A percentile compares a stretch with the other conserved stretches of the same genome.
Evolutionary conservation across 2,797 vertebrate genomes (phyloP).

Genomic region (Enteromius paludinosus): DNA sequence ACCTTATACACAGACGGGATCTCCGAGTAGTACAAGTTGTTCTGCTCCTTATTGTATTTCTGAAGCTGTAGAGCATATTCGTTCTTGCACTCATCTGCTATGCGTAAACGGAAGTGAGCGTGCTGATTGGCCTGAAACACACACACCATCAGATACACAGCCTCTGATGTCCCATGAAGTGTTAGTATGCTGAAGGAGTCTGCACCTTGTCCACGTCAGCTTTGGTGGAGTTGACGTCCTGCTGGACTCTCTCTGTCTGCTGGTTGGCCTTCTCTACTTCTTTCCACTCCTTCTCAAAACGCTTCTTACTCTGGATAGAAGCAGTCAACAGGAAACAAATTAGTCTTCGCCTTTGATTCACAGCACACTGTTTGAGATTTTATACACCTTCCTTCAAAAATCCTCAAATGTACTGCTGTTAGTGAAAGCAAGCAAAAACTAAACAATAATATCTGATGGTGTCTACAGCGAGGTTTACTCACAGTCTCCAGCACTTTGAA

Average conservation of each 20-base stretch:
- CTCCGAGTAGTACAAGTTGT: constrained; percentile 81
- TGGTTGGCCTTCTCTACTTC: constrained; percentile 87
- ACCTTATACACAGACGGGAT: constrained; percentile 86
- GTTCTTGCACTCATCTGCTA: constrained; percentile 86
- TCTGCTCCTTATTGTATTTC: constrained; percentile 88
- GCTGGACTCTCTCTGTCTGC: constrained; percentile 81
- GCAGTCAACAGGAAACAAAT: neutral
- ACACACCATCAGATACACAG: constrained; percentile 24
- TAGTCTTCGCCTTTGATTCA: neutral
- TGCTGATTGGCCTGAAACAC: constrained; percentile 80
- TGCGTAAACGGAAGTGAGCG: constrained; percentile 77
- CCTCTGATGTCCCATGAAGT: neutral
- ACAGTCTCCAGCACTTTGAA: constrained; percentile 88
- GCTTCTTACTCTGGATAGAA: constrained; percentile 81
- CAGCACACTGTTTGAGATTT: neutral
- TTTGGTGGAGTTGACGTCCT: constrained; percentile 81
- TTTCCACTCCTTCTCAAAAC: constrained; percentile 87
- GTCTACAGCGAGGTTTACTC: constrained; percentile 63
- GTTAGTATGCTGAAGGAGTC: neutral
- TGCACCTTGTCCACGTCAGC: constrained; percentile 86
- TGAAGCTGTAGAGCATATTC: constrained; percentile 87
- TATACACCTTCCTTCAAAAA: neutral
- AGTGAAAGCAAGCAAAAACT: neutral
- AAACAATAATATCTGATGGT: neutral
- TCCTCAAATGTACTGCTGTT: neutral